Base-by-base conservation (phyloP, 2,888 invertebrate genomes). In the Pandemis cinnamomeana region DNA sequence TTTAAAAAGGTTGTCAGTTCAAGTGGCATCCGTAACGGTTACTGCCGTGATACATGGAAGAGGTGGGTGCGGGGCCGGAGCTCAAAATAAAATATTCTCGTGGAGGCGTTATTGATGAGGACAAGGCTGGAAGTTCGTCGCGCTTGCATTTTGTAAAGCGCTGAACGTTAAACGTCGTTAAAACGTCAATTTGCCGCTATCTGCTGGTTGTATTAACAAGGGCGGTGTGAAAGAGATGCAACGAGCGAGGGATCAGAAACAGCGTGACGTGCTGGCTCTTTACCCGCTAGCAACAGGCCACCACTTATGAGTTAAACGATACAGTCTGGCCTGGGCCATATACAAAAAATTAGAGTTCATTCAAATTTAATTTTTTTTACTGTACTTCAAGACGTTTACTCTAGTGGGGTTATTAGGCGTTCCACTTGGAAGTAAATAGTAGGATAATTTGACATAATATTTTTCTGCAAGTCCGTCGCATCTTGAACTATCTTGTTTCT, bases 1-100 rank as follows among this genome's bases (percentile, higher is more conserved):
- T 42, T 70, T 70, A 6, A n/a, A 62, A 53, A n/a, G 48, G 36
- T 20, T 42, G 36, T 2, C 5, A 1, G 13, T 42, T 63, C 27
- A 51, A 13, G n/a, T 6, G n/a, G 48, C 4, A 44, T 46, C 53
- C n/a, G 27, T 7, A 53, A 55, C 55, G 20, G 27, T 48, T 41
- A 71, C 48, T 71, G 58, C 58, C 58, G n/a, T 7, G 36, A 66
- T 71, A 66, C 71, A 48, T 60, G 71, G 10, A 71, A 71, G 48
- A 66, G 71, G 71, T 66, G 60, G 66, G 41, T 6, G 5, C 46
- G 13, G 1, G 0, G 1, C 60, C 46, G 48, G 48, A 41, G 20
- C 10, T 7, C 8, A 27, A 58, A 58, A 58, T 58, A 27, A 58
- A 58, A 58, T 27, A 58, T 27, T 58, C 27, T 55, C 20, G 2